phyloP scores from a whole-genome alignment of 2,113 vertebrate genomes.

The Trichomycterus rosablanca region DNA sequence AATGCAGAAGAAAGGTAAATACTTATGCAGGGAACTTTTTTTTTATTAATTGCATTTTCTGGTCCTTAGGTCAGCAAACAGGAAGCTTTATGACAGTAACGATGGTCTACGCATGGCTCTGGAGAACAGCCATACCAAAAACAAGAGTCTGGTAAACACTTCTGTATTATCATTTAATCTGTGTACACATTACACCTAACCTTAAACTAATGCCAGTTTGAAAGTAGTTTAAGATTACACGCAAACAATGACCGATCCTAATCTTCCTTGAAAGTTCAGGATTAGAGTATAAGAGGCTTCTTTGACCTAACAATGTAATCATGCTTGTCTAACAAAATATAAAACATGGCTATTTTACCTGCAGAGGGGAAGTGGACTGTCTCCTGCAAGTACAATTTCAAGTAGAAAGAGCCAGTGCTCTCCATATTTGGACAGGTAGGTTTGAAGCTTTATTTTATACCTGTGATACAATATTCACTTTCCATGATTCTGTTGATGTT shows the following conservation, averaged over 20 bases:
- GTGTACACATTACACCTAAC: too few relatives aligned
- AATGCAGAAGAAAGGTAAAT: too few relatives aligned
- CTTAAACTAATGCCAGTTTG: too few relatives aligned
- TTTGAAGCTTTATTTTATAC: not conserved
- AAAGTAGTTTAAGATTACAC: too few relatives aligned
- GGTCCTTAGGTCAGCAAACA: slow-evolving; percentile 72
- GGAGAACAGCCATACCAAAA: slow-evolving; percentile 77
- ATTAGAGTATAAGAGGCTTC: too few relatives aligned
- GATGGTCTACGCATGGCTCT: slow-evolving; percentile 75
- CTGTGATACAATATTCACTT: not conserved
- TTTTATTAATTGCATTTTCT: slow-evolving; percentile 25
- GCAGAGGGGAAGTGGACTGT: slow-evolving; percentile 70
- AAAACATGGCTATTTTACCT: too few relatives aligned
- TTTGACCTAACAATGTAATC: too few relatives aligned
- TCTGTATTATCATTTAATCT: too few relatives aligned
- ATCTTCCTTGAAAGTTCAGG: too few relatives aligned
- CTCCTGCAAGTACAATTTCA: slow-evolving; percentile 69
- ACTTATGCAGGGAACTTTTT: too few relatives aligned
- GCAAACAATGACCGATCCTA: too few relatives aligned
- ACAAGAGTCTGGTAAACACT: slow-evolving; percentile 62
- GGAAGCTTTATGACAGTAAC: slow-evolving; percentile 84
- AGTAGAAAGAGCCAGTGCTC: slow-evolving; percentile 76
- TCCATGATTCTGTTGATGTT: not conserved
- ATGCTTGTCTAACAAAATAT: too few relatives aligned
- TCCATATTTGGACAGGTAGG: slow-evolving; percentile 77